A percentile compares a stretch with the other conserved stretches of the same genome.
Evolutionary conservation across 2,797 vertebrate genomes (phyloP).

Genomic region (Alca torda): DNA sequence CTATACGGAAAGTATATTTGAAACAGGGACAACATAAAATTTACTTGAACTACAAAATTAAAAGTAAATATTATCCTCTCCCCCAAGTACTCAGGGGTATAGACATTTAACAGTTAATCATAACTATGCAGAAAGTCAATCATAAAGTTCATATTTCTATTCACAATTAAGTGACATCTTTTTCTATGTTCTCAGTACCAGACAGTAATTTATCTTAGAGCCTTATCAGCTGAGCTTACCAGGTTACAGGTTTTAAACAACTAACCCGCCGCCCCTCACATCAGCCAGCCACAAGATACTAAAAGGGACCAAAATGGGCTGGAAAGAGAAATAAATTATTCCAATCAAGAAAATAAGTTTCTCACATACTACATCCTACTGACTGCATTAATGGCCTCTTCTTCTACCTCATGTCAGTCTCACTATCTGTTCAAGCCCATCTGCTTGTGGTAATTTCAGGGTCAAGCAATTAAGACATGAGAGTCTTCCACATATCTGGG

Average conservation of each 20-base stretch:
- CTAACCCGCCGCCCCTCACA: not conserved
- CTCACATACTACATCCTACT: not conserved
- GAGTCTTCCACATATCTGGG: not conserved
- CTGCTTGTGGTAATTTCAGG: slow-evolving; percentile 12
- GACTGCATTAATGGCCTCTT: not conserved
- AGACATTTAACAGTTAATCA: not conserved
- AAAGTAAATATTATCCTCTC: not conserved
- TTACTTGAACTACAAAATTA: not conserved
- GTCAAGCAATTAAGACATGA: slow-evolving; percentile 15
- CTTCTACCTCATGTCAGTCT: not conserved
- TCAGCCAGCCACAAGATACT: not conserved
- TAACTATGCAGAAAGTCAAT: not conserved
- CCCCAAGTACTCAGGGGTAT: not conserved
- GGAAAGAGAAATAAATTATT: not conserved
- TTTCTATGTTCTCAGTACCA: not conserved
- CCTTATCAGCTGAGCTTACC: not conserved
- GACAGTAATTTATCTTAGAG: not conserved
- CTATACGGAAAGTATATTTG: not conserved
- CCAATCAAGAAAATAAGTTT: not conserved
- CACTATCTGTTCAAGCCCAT: not conserved
- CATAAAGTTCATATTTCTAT: not conserved
- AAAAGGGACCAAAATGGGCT: not conserved
- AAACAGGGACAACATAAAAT: not conserved
- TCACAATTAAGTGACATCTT: not conserved
- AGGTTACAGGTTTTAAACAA: not conserved